Percentiles rank a stretch among this genome's conserved stretches.
phyloP scores from a whole-genome alignment of 2,888 invertebrate species.

The Abrostola tripartita region DNA sequence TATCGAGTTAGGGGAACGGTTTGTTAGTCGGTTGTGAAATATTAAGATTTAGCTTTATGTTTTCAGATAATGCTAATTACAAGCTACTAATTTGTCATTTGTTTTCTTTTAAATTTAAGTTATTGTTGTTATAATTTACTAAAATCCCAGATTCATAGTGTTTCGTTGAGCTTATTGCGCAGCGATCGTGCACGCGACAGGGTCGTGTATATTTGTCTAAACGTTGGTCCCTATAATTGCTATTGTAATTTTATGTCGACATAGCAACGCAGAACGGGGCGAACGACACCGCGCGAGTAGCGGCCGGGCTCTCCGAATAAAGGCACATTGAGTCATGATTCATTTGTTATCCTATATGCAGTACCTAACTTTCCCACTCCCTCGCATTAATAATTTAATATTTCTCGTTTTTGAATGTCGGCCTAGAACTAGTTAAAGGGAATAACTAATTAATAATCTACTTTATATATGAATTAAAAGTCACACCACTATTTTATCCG shows the following conservation, averaged over 20 bases:
- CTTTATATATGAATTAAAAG: slow-evolving; percentile 78
- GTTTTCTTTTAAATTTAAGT: slow-evolving; percentile 37
- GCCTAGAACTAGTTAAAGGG: slow-evolving; percentile 84
- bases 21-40: slow-evolving; percentile 30
- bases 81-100: slow-evolving; percentile 45
- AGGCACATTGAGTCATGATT: slow-evolving; percentile 87
- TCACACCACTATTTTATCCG: slow-evolving; percentile 83
- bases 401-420: slow-evolving; percentile 70
- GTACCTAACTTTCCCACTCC: slow-evolving; percentile 75
- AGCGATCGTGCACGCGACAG: slow-evolving; percentile 72
- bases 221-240: slow-evolving; percentile 88
- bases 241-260: slow-evolving; percentile 80
- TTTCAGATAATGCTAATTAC: slow-evolving; percentile 43
- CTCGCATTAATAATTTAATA: slow-evolving; percentile 70
- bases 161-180: slow-evolving; percentile 77
- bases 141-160: slow-evolving; percentile 53
- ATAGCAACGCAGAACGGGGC: slow-evolving; percentile 69
- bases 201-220: slow-evolving; percentile 87
- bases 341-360: slow-evolving; percentile 79
- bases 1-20: slow-evolving; percentile 32
- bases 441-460: slow-evolving; percentile 73
- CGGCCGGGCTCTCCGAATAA: slow-evolving; percentile 84
- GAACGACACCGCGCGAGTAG: slow-evolving; percentile 78
- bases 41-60: slow-evolving; percentile 29
- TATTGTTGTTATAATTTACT: slow-evolving; percentile 46